Conservation (phyloP, 2,113 vertebrate genomes). For the Cebidichthys violaceus region DNA sequence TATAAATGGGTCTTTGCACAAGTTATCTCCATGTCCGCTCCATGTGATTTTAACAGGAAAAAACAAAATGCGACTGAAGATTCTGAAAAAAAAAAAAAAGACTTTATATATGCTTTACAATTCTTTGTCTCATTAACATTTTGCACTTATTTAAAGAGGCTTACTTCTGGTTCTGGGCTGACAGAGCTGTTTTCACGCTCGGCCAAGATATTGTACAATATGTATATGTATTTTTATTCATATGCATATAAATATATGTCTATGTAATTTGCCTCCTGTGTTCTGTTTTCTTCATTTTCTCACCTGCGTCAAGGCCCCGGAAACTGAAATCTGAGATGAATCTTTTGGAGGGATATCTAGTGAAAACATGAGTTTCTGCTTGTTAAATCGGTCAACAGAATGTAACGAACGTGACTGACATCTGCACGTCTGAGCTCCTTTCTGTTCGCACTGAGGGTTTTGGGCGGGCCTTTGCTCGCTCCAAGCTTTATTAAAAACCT, state of each 20-base stretch:
- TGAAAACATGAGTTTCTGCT: conserved; percentile 1
- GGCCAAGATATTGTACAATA: conserved; percentile 85
- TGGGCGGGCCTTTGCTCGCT: conserved; percentile 7
- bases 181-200: conserved; percentile 81
- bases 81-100: conserved; percentile 62
- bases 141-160: conserved; percentile 89
- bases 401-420: conserved; percentile 1
- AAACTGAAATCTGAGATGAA: background rate
- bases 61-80: conserved; percentile 69
- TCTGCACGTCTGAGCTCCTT: conserved; percentile 18
- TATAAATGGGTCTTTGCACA: conserved; percentile 87
- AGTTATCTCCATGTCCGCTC: conserved; percentile 82
- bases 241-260: conserved; percentile 89
- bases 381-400: conserved; percentile 15
- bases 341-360: background rate
- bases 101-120: conserved; percentile 85
- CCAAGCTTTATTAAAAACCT: conserved; percentile 54
- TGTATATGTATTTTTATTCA: conserved; percentile 88
- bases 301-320: background rate
- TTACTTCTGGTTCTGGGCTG: conserved; percentile 81
- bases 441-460: conserved; percentile 4
- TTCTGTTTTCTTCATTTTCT: conserved; percentile 52
- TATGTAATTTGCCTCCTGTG: conserved; percentile 80
- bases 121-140: conserved; percentile 86
- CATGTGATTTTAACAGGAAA: conserved; percentile 80